phyloP scores from a whole-genome alignment of 2,113 vertebrate genomes.

The Stictonetta naevosa region DNA sequence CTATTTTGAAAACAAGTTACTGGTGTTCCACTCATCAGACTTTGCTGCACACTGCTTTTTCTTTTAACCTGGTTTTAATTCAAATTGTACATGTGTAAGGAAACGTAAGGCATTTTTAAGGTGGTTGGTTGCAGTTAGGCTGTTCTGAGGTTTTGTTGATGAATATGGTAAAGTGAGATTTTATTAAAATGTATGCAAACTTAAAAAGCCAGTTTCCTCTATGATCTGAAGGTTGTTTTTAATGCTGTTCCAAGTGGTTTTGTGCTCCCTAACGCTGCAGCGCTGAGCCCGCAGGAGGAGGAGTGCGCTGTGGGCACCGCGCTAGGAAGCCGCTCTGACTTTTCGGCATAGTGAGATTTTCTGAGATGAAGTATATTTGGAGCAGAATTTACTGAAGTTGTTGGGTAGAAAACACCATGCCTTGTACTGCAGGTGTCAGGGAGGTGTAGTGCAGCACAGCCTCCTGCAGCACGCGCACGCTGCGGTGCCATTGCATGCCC shows the following conservation, averaged over 20 bases:
- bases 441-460: not conserved
- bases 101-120: not conserved
- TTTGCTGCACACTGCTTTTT: not conserved
- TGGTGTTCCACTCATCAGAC: not conserved
- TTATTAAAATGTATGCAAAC: rapidly evolving
- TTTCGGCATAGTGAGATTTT: not conserved
- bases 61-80: not conserved
- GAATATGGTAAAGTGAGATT: rapidly evolving
- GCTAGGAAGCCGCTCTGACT: not conserved
- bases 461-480: not conserved
- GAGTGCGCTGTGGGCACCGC: no score
- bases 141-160: not conserved
- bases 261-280: no score
- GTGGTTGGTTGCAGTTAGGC: not conserved
- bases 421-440: not conserved
- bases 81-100: not conserved
- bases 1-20: conserved; percentile 6
- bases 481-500: no score
- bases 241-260: not conserved
- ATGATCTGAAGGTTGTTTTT: not conserved
- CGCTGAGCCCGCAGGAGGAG: no score
- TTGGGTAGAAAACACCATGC: not conserved
- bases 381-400: not conserved
- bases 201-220: rapidly evolving
- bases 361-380: no score